Conservation (phyloP, 2,797 vertebrate genomes). For the Hemitrygon akajei region DNA sequence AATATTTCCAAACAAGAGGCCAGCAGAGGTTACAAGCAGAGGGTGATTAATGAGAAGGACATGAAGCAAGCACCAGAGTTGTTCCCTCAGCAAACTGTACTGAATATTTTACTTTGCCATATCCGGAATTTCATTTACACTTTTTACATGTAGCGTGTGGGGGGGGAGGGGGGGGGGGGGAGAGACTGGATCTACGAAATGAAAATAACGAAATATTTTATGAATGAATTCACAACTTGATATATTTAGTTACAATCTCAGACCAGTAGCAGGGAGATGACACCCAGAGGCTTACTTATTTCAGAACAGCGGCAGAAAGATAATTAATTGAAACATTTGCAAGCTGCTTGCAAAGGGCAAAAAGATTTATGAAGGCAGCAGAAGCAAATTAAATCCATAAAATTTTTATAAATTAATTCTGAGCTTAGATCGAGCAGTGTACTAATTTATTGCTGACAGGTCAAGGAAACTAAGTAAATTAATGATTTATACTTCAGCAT, state of each 20-base stretch:
- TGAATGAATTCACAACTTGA: not conserved
- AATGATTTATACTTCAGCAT: not conserved
- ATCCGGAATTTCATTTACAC: not conserved
- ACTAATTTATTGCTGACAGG: not conserved
- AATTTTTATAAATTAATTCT: not conserved
- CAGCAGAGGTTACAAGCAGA: not conserved
- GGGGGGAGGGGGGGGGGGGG: too few species aligned
- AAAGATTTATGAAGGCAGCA: not conserved
- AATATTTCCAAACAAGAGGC: not conserved
- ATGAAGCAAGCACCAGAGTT: too few species aligned
- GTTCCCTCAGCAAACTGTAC: not conserved
- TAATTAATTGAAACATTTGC: not conserved
- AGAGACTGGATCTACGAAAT: not conserved
- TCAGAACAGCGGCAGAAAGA: not conserved
- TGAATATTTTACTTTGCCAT: not conserved
- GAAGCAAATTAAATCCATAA: not conserved
- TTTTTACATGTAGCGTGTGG: not conserved
- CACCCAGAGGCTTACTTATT: not conserved
- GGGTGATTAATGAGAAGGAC: not conserved
- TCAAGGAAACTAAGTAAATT: not conserved
- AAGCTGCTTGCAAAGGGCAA: not conserved
- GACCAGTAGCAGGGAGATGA: not conserved
- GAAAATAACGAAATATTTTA: not conserved
- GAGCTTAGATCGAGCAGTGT: not conserved
- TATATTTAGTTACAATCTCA: not conserved